Conservation (phyloP, 2,888 invertebrate species). For the Drosophila pseudotakahashii region DNA sequence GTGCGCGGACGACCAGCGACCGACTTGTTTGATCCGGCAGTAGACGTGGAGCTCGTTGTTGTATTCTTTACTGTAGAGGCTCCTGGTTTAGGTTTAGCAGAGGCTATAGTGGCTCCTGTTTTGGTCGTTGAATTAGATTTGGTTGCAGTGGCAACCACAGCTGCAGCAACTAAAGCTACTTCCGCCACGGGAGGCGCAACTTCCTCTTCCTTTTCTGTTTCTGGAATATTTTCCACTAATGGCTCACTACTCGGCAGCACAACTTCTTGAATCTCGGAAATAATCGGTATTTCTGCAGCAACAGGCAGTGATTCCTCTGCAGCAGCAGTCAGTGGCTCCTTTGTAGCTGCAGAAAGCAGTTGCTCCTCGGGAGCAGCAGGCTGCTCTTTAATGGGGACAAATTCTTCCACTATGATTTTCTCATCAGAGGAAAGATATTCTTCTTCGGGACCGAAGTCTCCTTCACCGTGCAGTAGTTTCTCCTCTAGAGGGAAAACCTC, state of each 20-base stretch:
- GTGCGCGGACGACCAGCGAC: slow-evolving; percentile 70
- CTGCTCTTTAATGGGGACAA: slow-evolving; percentile 18
- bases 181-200: slow-evolving; percentile 26
- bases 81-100: slow-evolving; percentile 54
- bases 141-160: slow-evolving; percentile 31
- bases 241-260: slow-evolving; percentile 5
- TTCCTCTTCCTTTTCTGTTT: slow-evolving; percentile 3
- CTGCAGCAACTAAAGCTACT: slow-evolving; percentile 27
- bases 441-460: not conserved
- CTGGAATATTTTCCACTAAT: slow-evolving; percentile 1
- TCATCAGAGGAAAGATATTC: not conserved
- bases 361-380: not conserved
- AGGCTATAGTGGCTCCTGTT: not conserved
- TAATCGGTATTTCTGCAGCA: not conserved
- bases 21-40: slow-evolving; percentile 32
- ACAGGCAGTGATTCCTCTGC: not conserved
- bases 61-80: slow-evolving; percentile 41
- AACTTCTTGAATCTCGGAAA: slow-evolving; percentile 4
- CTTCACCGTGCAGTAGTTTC: not conserved
- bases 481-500: not conserved
- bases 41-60: slow-evolving; percentile 19
- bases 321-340: not conserved
- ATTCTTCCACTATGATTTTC: not conserved
- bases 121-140: slow-evolving; percentile 45
- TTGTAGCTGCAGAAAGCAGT: not conserved